A percentile compares a stretch with the other conserved stretches of the same genome.
Evolutionary conservation across 1,140 invertebrate genomes (phyloP).

Genomic region (Lutraria rhynchaena): DNA sequence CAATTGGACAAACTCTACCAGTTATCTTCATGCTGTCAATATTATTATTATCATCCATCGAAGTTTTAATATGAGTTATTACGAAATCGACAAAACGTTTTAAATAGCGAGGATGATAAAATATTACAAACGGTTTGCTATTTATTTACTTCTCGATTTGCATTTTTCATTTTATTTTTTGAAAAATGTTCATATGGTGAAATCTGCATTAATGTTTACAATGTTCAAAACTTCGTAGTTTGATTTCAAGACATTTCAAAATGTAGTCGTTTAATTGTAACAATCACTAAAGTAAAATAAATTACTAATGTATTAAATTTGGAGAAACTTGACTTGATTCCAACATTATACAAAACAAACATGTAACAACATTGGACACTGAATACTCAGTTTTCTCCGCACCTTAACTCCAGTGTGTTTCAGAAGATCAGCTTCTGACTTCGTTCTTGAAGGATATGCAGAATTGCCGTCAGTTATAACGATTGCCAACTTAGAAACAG

Average conservation of each 20-base stretch:
- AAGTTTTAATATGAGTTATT: no score
- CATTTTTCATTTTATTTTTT: no score
- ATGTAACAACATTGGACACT: constrained; percentile 53
- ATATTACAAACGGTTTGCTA: no score
- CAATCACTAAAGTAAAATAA: not conserved
- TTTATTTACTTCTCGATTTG: no score
- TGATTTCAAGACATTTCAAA: constrained; percentile 30
- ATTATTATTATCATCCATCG: no score
- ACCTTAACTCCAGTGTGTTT: not conserved
- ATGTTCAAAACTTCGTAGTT: constrained; percentile 60
- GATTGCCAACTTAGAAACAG: constrained; percentile 18
- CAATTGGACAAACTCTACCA: constrained; percentile 64
- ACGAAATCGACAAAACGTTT: no score
- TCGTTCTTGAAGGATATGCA: not conserved
- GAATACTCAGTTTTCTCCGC: not conserved
- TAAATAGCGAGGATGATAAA: no score
- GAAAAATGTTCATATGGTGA: no score
- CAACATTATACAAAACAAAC: constrained; percentile 65
- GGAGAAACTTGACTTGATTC: not conserved
- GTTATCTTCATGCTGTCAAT: no score
- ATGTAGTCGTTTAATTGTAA: constrained; percentile 4
- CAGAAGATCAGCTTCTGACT: constrained; percentile 6
- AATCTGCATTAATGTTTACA: no score
- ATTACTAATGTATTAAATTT: not conserved
- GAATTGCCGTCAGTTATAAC: constrained; percentile 44